Evolutionary conservation across 2,888 invertebrate genomes (phyloP).

Genomic region (Ophraella communa): DNA sequence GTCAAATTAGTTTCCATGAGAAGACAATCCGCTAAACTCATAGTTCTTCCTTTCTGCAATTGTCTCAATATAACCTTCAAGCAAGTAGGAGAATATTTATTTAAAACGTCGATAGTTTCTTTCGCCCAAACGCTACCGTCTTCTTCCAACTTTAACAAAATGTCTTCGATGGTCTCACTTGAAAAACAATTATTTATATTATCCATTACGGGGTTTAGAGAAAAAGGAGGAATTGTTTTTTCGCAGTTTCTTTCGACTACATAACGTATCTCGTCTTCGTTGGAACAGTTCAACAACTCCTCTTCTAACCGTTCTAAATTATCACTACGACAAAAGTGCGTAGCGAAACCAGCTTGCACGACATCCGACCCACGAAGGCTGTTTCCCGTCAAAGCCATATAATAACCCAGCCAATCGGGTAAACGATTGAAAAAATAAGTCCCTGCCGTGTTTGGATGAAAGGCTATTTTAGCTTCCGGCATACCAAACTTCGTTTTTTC

Average conservation of each 20-base stretch:
- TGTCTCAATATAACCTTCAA: constrained; percentile 85
- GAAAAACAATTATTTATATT: constrained; percentile 82
- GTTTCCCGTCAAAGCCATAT: constrained; percentile 82
- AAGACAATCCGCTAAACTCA: constrained; percentile 82
- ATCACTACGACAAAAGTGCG: constrained; percentile 80
- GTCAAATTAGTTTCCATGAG: constrained; percentile 89
- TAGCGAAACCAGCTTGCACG: constrained; percentile 87
- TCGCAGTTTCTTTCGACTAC: constrained; percentile 67
- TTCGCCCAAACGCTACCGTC: constrained; percentile 86
- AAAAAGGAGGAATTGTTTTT: constrained; percentile 66
- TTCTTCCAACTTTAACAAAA: constrained; percentile 73
- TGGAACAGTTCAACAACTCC: constrained; percentile 65
- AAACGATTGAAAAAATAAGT: constrained; percentile 89
- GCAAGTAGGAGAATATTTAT: constrained; percentile 89
- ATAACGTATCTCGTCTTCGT: constrained; percentile 62
- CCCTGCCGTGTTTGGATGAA: constrained; percentile 97
- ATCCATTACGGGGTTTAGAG: constrained; percentile 69
- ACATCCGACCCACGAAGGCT: constrained; percentile 78
- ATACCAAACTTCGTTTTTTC: constrained; percentile 95
- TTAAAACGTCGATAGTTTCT: constrained; percentile 73
- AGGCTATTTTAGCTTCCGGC: constrained; percentile 97
- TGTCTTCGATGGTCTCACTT: constrained; percentile 78
- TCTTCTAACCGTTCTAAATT: constrained; percentile 70
- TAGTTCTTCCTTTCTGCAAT: constrained; percentile 75
- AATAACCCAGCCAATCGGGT: constrained; percentile 84